phyloP scores from a whole-genome alignment of 2,113 vertebrate genomes.

The Pterocles gutturalis region DNA sequence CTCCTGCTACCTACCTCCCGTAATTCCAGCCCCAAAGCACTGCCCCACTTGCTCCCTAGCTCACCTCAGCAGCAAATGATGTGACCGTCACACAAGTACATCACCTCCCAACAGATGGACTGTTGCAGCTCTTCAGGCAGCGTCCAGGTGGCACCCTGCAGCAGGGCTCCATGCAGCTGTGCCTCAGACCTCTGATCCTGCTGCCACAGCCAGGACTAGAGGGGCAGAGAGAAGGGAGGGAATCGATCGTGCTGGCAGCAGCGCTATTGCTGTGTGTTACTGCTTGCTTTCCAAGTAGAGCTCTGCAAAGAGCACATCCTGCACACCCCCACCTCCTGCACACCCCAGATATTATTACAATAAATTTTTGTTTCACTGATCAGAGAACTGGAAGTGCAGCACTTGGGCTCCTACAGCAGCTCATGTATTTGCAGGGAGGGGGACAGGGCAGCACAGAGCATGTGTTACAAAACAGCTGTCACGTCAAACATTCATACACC shows the following conservation, averaged over 20 bases:
- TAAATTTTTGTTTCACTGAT: background rate
- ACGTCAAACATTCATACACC: background rate
- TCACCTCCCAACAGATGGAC: background rate
- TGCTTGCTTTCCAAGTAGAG: too few species aligned
- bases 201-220: background rate
- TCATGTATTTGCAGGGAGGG: background rate
- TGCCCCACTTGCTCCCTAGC: background rate
- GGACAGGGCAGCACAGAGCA: background rate
- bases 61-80: background rate
- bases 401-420: background rate
- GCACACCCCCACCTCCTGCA: background rate
- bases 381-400: background rate
- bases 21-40: background rate
- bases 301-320: background rate
- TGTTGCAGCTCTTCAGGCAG: background rate
- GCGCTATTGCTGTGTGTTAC: too few species aligned
- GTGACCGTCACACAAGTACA: rapidly evolving
- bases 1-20: background rate
- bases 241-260: background rate
- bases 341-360: background rate
- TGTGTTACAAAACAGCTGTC: background rate
- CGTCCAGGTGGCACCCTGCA: background rate
- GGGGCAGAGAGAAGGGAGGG: background rate
- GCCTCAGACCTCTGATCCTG: background rate
- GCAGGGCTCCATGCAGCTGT: rapidly evolving